Evolutionary conservation across 1,140 invertebrate genomes (phyloP).

Genomic region (Pararge aegeria): DNA sequence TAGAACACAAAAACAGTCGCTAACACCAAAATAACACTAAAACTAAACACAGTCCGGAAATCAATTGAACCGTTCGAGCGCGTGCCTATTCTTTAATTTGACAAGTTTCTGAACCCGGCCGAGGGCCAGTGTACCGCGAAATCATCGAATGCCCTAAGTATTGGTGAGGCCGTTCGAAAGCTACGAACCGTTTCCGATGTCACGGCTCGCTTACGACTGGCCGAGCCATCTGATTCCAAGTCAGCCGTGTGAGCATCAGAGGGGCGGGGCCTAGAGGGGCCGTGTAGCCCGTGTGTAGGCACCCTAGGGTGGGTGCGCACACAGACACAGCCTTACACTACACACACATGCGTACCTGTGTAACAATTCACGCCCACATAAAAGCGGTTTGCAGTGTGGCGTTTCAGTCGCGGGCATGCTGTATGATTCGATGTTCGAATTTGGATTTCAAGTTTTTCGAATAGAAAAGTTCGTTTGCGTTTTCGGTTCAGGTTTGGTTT

Average conservation of each 20-base stretch:
- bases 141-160: constrained; percentile 69
- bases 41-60: constrained; percentile 53
- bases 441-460: constrained; percentile 39
- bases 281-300: constrained; percentile 28
- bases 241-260: constrained; percentile 75
- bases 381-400: constrained; percentile 25
- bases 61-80: constrained; percentile 36
- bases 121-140: constrained; percentile 66
- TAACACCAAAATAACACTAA: constrained; percentile 45
- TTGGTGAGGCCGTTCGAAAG: constrained; percentile 50
- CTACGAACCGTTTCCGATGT: constrained; percentile 71
- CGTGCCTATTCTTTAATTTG: constrained; percentile 64
- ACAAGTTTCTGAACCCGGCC: constrained; percentile 60
- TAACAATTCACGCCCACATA: constrained; percentile 44
- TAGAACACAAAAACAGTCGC: constrained; percentile 39
- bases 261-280: constrained; percentile 58
- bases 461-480: constrained; percentile 32
- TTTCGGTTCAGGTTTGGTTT: constrained; percentile 3
- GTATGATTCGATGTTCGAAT: constrained; percentile 52
- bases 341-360: constrained; percentile 33
- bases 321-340: constrained; percentile 25
- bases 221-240: constrained; percentile 77
- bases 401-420: constrained; percentile 33
- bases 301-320: constrained; percentile 58
- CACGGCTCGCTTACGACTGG: constrained; percentile 75